Percentiles rank a stretch among this genome's conserved stretches.
These are phyloP conservation scores for Actias luna DNA, from an alignment of 2,888 invertebrate genomes.

Conservation along the genomic window DNA sequence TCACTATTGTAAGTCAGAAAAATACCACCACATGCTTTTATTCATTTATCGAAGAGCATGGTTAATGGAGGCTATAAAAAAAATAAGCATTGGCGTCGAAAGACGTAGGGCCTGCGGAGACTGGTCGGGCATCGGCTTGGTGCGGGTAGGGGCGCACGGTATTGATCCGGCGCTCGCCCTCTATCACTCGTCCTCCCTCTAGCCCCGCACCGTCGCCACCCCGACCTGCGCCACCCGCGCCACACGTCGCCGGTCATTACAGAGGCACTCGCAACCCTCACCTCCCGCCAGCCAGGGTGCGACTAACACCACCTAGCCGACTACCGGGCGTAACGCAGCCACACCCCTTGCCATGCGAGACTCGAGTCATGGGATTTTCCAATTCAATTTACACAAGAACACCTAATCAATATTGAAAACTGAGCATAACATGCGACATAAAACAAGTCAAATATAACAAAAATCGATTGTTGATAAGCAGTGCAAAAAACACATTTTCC, in stretches of 20 bases:
- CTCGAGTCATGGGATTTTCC: slow-evolving; percentile 79
- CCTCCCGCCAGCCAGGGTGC: slow-evolving; percentile 47
- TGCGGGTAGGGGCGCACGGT: slow-evolving; percentile 62
- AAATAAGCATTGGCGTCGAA: slow-evolving; percentile 79
- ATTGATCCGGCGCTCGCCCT: slow-evolving; percentile 64
- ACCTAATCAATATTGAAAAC: slow-evolving; percentile 29
- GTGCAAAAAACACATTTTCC: slow-evolving; percentile 30
- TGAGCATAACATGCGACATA: slow-evolving; percentile 3
- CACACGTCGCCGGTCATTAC: slow-evolving; percentile 64
- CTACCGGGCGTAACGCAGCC: slow-evolving; percentile 65
- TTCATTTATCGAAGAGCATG: slow-evolving; percentile 75
- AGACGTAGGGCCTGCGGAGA: slow-evolving; percentile 78
- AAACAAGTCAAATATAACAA: slow-evolving; percentile 21
- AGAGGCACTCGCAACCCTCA: slow-evolving; percentile 61
- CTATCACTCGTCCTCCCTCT: slow-evolving; percentile 32
- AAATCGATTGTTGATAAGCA: slow-evolving; percentile 30
- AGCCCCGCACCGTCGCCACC: slow-evolving; percentile 42
- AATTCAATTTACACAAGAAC: slow-evolving; percentile 68
- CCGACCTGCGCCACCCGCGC: slow-evolving; percentile 30
- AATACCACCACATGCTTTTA: slow-evolving; percentile 68
- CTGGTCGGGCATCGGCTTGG: slow-evolving; percentile 60
- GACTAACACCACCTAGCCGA: slow-evolving; percentile 50
- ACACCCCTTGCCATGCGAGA: slow-evolving; percentile 75
- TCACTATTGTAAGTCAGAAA: slow-evolving; percentile 26
- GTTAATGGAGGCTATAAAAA: slow-evolving; percentile 74